phyloP scores from a whole-genome alignment of 1,140 invertebrate genomes.

The Drosophila gunungcola region DNA sequence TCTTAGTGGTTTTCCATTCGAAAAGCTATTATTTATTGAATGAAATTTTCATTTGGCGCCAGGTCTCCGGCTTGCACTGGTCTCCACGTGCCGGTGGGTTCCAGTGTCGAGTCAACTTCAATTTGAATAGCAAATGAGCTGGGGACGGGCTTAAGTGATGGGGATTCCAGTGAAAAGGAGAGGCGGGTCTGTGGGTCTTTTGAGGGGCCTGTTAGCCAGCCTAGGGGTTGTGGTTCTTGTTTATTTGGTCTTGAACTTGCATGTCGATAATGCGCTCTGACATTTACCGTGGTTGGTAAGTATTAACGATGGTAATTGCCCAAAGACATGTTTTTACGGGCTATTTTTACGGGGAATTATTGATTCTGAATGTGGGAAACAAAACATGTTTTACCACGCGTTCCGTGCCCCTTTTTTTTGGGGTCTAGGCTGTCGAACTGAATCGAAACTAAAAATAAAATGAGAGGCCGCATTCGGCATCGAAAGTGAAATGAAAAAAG shows the following conservation, averaged over 20 bases:
- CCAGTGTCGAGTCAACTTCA: constrained; percentile 52
- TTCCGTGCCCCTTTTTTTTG: constrained; percentile 23
- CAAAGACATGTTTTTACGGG: constrained; percentile 20
- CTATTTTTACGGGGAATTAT: constrained; percentile 34
- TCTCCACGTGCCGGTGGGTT: constrained; percentile 33
- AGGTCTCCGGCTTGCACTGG: constrained; percentile 20
- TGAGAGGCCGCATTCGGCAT: constrained; percentile 7
- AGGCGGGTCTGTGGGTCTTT: background rate
- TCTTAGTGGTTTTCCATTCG: background rate
- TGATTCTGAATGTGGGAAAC: constrained; percentile 18
- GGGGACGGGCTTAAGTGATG: constrained; percentile 22
- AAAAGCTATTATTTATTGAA: constrained; percentile 12
- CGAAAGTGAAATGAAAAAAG: constrained; percentile 37
- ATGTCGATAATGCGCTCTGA: constrained; percentile 68
- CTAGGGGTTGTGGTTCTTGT: constrained; percentile 17
- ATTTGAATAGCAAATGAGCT: constrained; percentile 78
- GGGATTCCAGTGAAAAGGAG: constrained; percentile 1
- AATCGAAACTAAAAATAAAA: constrained; percentile 42
- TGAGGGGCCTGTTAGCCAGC: constrained; percentile 5
- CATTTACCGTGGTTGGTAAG: constrained; percentile 29
- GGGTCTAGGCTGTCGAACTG: constrained; percentile 38
- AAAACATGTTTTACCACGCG: constrained; percentile 9
- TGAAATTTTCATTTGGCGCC: constrained; percentile 39
- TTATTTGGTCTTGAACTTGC: constrained; percentile 72
- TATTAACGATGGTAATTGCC: constrained; percentile 41